Conservation (phyloP, 2,113 vertebrate species). For the Forbesichthys papilliferus region DNA sequence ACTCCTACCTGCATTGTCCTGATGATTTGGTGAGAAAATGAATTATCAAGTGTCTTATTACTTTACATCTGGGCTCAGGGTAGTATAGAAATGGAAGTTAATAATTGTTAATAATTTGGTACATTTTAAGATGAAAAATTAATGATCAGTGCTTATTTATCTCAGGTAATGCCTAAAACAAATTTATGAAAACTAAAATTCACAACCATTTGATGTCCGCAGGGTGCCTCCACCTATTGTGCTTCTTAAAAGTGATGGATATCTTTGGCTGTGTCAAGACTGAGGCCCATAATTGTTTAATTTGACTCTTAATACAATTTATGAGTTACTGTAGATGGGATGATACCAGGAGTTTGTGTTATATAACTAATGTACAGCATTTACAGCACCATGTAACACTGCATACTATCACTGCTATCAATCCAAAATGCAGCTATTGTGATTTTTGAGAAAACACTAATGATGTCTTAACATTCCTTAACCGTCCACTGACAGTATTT, state of each 20-base stretch:
- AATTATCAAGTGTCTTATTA: slow-evolving; percentile 5
- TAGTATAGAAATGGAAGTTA: neutral
- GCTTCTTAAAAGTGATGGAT: slow-evolving; percentile 11
- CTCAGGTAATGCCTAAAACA: slow-evolving; percentile 47
- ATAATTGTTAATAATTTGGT: slow-evolving; percentile 11
- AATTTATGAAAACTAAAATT: slow-evolving; percentile 11
- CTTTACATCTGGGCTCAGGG: slow-evolving; percentile 26
- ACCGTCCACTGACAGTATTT: slow-evolving; percentile 5
- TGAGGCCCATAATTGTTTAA: neutral
- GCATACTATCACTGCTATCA: slow-evolving; percentile 11
- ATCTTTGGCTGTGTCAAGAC: slow-evolving; percentile 13
- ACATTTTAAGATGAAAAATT: slow-evolving; percentile 3
- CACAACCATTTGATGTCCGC: slow-evolving; percentile 28
- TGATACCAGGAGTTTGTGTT: slow-evolving; percentile 15
- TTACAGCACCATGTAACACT: slow-evolving; percentile 21
- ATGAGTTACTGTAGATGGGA: neutral
- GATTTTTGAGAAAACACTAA: neutral
- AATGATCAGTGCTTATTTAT: slow-evolving; percentile 17
- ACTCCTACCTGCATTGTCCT: neutral
- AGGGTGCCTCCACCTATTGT: slow-evolving; percentile 56
- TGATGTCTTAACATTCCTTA: slow-evolving; percentile 1
- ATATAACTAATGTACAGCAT: slow-evolving; percentile 19
- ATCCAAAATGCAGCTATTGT: slow-evolving; percentile 16
- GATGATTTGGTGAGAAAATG: neutral
- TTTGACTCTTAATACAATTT: neutral